Evolutionary conservation across 2,113 vertebrate species (phyloP), one percentile per base, ranked within the genome.

Genomic region (Xyliphius kryptos): DNA sequence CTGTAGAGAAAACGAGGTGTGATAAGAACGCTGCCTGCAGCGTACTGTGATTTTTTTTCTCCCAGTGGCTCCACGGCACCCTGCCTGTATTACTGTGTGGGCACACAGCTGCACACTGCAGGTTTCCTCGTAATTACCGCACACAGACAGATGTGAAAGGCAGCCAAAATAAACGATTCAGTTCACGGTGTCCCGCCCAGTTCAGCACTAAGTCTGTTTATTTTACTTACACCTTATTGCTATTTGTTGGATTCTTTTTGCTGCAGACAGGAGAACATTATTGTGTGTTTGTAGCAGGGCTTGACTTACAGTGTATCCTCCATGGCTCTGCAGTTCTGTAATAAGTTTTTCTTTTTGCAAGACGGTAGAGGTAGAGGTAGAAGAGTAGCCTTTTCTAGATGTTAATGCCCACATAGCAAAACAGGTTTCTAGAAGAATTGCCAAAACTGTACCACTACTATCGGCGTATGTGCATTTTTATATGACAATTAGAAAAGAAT

Each of bases 81-180:
- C 52, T 49, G 46, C 52, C 48, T 9, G 12, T 13, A 37, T 41
- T 32, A 22, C 49, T 51, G 62, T 51, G 44, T 60, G 1, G 26
- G 17, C 57, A 52, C 64, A 67, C 71, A 74, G 75, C 68, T 74
- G 69, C 56, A 54, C 54, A 62, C 71, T n/a, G 66, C 65, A 56
- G 74, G 71, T 72, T 60, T 60, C 15, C 26, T 48, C 53, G 63
- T 76, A 72, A 74, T 76, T 71, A 71, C 69, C 47, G 17, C 44
- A 41, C 43, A 57, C 61, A 69, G 67, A 61, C 69, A 77, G 72
- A 74, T 72, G 69, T 66, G 63, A 67, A 63, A 62, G 44, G 36
- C 49, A 43, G 47, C 22, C 44, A 70, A 44, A 58, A 63, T 38
- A 43, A 47, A 43, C 3, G 11, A 12, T 22, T 16, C 15, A 38